These are phyloP conservation scores for Leucozona laternaria DNA, from an alignment of 2,888 invertebrate genomes.

Conservation along the genomic window DNA sequence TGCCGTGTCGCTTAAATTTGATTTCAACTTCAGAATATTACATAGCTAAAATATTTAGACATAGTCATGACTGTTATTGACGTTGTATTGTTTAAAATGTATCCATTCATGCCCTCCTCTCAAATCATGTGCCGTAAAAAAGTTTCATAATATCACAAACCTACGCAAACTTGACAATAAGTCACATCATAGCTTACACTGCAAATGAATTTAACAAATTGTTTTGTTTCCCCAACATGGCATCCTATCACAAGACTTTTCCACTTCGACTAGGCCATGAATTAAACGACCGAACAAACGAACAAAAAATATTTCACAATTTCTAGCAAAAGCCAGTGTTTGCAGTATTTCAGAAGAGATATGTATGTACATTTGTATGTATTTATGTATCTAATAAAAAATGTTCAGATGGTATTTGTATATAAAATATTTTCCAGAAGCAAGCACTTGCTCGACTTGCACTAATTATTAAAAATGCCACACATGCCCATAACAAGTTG, in stretches of 20 bases:
- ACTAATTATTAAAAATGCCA: constrained; percentile 72
- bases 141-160: neutral
- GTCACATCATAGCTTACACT: constrained; percentile 11
- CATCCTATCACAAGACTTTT: constrained; percentile 49
- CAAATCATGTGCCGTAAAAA: constrained; percentile 7
- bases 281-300: constrained; percentile 6
- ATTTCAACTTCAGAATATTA: neutral
- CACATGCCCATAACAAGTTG: constrained; percentile 72
- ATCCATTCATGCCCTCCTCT: neutral
- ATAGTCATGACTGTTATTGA: neutral
- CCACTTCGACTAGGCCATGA: constrained; percentile 35
- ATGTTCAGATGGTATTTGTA: constrained; percentile 55
- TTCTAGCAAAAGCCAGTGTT: constrained; percentile 8
- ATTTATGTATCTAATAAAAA: constrained; percentile 5
- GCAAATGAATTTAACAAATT: constrained; percentile 42
- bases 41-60: neutral
- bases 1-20: no score
- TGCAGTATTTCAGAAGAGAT: neutral
- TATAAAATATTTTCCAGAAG: constrained; percentile 25
- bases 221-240: constrained; percentile 56
- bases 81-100: neutral
- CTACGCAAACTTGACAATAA: constrained; percentile 29
- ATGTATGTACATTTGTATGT: neutral
- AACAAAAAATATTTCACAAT: constrained; percentile 43
- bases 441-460: constrained; percentile 59